Evolutionary conservation across 2,113 vertebrate species (phyloP).

Genomic region (Acrocephalus kingi): DNA sequence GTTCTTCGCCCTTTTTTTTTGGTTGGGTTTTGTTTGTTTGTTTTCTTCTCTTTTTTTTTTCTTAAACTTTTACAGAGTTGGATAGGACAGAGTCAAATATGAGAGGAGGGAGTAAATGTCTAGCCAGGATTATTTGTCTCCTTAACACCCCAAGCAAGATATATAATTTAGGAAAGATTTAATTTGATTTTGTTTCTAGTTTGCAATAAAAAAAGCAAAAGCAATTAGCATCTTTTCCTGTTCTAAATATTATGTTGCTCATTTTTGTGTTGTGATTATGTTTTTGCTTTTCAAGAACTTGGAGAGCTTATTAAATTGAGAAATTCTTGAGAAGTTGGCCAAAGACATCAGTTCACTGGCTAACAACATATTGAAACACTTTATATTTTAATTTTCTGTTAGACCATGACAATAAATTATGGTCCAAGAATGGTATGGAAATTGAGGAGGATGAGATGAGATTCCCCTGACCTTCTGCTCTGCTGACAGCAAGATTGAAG

Average conservation of each 20-base stretch:
- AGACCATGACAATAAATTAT: constrained; percentile 48
- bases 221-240: not conserved
- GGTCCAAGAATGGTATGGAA: not conserved
- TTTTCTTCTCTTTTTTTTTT: no score
- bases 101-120: not conserved
- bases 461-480: constrained; percentile 26
- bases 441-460: constrained; percentile 39
- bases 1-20: not conserved
- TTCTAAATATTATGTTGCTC: not conserved
- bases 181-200: not conserved
- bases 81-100: not conserved
- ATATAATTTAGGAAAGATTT: not conserved
- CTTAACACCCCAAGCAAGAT: not conserved
- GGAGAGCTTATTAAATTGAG: not conserved
- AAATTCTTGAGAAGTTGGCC: constrained; percentile 17
- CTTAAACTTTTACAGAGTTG: not conserved
- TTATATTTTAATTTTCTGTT: constrained; percentile 52
- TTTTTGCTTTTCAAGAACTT: not conserved
- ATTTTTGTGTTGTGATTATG: not conserved
- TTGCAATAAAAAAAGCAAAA: not conserved
- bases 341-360: not conserved
- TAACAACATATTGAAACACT: not conserved
- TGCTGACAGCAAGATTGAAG: constrained; percentile 22
- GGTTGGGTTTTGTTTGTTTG: not conserved
- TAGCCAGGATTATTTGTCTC: not conserved